A percentile compares a stretch with the other conserved stretches of the same genome.
These are phyloP conservation scores for Tragelaphus imberbis DNA, from an alignment of 2,113 vertebrate genomes.

Conservation along the genomic window DNA sequence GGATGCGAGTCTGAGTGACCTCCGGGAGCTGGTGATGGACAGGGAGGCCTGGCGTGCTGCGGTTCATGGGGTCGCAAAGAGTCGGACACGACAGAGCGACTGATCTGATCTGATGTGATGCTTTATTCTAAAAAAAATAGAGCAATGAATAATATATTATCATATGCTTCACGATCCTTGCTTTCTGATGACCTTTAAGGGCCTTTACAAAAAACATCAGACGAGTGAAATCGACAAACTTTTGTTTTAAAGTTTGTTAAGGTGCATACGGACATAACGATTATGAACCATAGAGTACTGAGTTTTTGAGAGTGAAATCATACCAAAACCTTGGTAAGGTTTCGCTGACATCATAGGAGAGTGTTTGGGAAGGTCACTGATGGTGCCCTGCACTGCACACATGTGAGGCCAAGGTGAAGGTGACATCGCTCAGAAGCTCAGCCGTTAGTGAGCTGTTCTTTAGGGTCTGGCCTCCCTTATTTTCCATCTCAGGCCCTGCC, in stretches of 20 bases:
- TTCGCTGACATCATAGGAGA: slow-evolving; percentile 84
- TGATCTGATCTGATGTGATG: too few species aligned
- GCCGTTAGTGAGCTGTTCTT: slow-evolving; percentile 78
- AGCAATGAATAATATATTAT: neutral
- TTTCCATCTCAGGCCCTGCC: slow-evolving; percentile 1
- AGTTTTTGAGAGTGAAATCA: slow-evolving; percentile 96
- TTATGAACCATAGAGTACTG: slow-evolving; percentile 88
- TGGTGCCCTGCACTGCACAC: slow-evolving; percentile 84
- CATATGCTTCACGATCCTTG: neutral
- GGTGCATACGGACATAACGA: neutral
- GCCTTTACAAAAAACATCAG: neutral
- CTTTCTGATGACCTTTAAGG: neutral
- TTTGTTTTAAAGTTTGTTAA: slow-evolving; percentile 49
- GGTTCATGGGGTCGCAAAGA: too few species aligned
- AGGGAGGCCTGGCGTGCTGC: too few species aligned
- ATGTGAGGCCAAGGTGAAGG: slow-evolving; percentile 93
- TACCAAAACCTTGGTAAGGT: slow-evolving; percentile 91
- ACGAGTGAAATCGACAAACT: neutral
- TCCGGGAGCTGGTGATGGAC: too few species aligned
- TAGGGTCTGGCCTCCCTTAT: slow-evolving; percentile 61
- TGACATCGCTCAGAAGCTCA: slow-evolving; percentile 90
- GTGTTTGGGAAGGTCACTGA: slow-evolving; percentile 81
- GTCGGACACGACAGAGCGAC: too few species aligned
- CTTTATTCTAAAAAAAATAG: neutral
- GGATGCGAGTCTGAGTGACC: too few species aligned